phyloP scores from a whole-genome alignment of 2,797 vertebrate genomes.

The Melanotaenia trifasciata region DNA sequence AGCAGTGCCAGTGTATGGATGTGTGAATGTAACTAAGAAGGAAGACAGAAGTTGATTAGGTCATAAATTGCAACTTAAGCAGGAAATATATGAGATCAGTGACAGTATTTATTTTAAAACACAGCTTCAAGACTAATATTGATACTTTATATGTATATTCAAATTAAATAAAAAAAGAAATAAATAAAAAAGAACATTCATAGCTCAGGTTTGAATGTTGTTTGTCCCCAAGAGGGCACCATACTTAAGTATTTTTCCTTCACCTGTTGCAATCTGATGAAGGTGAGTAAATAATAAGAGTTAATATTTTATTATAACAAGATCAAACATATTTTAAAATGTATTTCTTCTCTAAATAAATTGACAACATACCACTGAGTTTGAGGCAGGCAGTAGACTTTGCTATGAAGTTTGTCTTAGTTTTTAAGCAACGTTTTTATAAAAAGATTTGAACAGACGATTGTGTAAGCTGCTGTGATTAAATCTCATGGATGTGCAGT shows the following conservation, averaged over 20 bases:
- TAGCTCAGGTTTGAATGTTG: neutral
- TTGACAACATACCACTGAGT: neutral
- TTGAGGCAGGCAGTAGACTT: slow-evolving; percentile 16
- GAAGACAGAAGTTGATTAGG: slow-evolving; percentile 38
- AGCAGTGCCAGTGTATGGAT: slow-evolving; percentile 5
- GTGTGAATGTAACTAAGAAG: slow-evolving; percentile 11
- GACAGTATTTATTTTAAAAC: neutral
- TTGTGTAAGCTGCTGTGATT: slow-evolving; percentile 19
- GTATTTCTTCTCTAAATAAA: neutral
- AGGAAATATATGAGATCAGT: neutral
- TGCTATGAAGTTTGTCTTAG: slow-evolving; percentile 2
- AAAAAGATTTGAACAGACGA: slow-evolving; percentile 12
- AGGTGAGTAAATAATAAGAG: neutral
- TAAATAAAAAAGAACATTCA: neutral
- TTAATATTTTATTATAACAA: neutral
- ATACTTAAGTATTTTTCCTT: slow-evolving; percentile 26
- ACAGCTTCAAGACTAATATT: neutral
- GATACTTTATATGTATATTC: too few species aligned
- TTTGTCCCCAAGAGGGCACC: slow-evolving; percentile 66
- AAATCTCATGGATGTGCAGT: slow-evolving; percentile 13
- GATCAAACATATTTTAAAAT: neutral
- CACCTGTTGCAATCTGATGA: slow-evolving; percentile 11
- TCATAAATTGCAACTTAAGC: slow-evolving; percentile 23
- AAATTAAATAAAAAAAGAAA: too few species aligned
- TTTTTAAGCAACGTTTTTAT: slow-evolving; percentile 26